Percentiles rank a stretch among this genome's conserved stretches.
phyloP scores from a whole-genome alignment of 1,140 invertebrate genomes.

The Argopecten irradians region DNA sequence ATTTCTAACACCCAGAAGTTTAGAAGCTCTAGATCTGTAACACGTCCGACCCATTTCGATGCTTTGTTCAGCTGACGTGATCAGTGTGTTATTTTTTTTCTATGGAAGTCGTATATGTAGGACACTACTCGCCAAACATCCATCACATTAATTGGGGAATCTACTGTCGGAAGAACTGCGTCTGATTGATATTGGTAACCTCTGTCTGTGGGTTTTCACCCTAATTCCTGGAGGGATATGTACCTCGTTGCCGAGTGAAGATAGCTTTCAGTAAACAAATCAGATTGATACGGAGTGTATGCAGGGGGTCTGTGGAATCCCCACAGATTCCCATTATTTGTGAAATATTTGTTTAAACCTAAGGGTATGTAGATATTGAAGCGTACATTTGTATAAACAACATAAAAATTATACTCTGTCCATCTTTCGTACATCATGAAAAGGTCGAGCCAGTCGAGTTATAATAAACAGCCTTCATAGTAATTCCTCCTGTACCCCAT shows the following conservation, averaged over 20 bases:
- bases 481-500: no score
- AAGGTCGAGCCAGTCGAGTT: no score
- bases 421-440: no score
- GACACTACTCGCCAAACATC: background rate
- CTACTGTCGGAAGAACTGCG: background rate
- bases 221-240: background rate
- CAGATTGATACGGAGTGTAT: background rate
- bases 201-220: background rate
- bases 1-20: background rate
- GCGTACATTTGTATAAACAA: no score
- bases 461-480: no score
- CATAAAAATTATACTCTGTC: no score
- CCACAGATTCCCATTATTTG: background rate
- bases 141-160: background rate
- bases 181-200: background rate
- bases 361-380: no score
- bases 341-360: background rate
- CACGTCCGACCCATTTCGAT: background rate
- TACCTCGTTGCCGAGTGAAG: background rate
- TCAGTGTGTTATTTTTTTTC: background rate
- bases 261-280: background rate
- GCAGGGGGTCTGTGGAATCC: background rate
- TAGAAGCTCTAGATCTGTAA: background rate
- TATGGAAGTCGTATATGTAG: background rate
- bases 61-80: background rate